A percentile compares a stretch with the other conserved stretches of the same genome.
Conservation (phyloP, 2,888 invertebrate genomes). For the Pardosa pseudoannulata region DNA sequence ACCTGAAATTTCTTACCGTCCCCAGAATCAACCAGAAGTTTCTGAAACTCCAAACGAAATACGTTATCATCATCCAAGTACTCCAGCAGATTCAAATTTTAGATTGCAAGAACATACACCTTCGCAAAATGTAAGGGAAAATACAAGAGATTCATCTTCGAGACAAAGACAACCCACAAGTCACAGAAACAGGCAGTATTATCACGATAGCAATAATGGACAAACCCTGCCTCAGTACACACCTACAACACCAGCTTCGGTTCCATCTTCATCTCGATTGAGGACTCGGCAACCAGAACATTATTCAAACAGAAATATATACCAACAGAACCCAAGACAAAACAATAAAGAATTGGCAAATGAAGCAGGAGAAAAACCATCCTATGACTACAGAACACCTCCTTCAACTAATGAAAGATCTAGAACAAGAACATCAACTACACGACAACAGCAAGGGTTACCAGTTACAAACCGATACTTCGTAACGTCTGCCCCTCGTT, state of each 20-base stretch:
- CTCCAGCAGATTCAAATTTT: not conserved
- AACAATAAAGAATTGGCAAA: not conserved
- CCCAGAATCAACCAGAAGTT: slow-evolving; percentile 9
- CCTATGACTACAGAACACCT: not conserved
- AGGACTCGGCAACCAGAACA: not conserved
- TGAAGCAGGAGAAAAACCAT: not conserved
- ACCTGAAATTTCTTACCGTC: slow-evolving; percentile 17
- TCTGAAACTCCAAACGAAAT: not conserved
- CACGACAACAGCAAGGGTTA: not conserved
- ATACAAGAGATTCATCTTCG: slow-evolving; percentile 3
- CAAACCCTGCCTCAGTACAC: not conserved
- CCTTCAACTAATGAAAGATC: not conserved
- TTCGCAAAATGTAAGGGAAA: slow-evolving; percentile 1
- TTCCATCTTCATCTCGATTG: not conserved
- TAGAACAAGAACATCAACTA: slow-evolving; percentile 21
- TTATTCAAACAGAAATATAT: not conserved
- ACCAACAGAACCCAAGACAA: not conserved
- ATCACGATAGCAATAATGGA: not conserved
- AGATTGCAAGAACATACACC: not conserved
- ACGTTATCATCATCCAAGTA: not conserved
- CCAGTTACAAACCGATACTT: not conserved
- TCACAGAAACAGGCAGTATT: slow-evolving; percentile 5
- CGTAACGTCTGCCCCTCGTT: not conserved
- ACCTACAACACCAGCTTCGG: not conserved
- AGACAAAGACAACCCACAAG: slow-evolving; percentile 25